phyloP scores from a whole-genome alignment of 2,113 vertebrate genomes.

The Eonycteris spelaea region DNA sequence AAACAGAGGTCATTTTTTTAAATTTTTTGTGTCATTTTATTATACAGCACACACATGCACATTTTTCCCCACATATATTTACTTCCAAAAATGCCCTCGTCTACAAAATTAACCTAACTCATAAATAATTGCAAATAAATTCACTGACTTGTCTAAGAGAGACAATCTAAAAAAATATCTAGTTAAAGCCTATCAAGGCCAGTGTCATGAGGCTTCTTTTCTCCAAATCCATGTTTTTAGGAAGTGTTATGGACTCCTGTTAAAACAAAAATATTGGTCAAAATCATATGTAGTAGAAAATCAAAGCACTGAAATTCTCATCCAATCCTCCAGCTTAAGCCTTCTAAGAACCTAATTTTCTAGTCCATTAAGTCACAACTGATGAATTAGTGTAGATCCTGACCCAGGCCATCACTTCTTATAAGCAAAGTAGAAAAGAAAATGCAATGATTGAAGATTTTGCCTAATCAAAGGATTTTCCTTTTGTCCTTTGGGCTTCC shows the following conservation, averaged over 20 bases:
- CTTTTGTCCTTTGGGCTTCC: conserved; percentile 33
- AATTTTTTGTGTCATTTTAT: not conserved
- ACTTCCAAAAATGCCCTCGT: not conserved
- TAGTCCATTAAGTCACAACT: conserved; percentile 56
- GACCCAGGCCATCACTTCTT: conserved; percentile 51
- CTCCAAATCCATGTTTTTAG: not conserved
- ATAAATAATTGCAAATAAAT: not conserved
- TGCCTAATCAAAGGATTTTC: conserved; percentile 53
- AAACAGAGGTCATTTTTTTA: not conserved
- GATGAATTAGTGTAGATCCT: conserved; percentile 45
- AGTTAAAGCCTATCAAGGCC: not conserved
- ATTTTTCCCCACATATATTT: not conserved
- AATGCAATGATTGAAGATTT: conserved; percentile 52
- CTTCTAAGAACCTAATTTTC: conserved; percentile 60
- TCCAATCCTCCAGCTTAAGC: not conserved
- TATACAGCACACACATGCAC: not conserved
- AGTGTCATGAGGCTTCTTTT: not conserved
- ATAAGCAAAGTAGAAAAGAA: conserved; percentile 44
- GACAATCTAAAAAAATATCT: not conserved
- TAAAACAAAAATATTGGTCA: not conserved
- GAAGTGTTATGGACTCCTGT: not conserved
- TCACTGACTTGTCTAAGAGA: not conserved
- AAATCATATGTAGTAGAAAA: not conserved
- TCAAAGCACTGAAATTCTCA: conserved; percentile 23
- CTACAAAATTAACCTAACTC: not conserved